Percentiles rank a stretch among this genome's conserved stretches.
These are phyloP conservation scores for Labrus mixtus DNA, from an alignment of 2,113 vertebrate species.

Conservation along the genomic window DNA sequence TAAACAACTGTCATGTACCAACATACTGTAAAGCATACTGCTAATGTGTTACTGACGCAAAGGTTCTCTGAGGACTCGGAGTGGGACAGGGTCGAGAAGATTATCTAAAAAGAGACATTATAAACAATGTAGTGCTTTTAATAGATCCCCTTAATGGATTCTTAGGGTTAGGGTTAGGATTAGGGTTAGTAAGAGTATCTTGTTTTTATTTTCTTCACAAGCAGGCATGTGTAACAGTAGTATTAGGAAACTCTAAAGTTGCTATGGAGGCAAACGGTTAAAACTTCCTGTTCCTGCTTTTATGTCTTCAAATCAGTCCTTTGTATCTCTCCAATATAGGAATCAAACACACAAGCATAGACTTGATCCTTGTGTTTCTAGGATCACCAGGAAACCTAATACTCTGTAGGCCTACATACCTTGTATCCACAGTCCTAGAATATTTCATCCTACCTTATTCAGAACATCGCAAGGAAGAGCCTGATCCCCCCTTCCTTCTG, in stretches of 20 bases:
- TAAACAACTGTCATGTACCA: neutral
- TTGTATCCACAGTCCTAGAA: neutral
- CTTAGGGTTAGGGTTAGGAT: no score
- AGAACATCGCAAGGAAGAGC: conserved; percentile 11
- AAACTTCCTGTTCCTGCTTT: conserved; percentile 18
- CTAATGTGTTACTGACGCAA: no score
- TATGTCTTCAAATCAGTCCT: neutral
- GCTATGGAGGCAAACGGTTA: neutral
- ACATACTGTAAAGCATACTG: no score
- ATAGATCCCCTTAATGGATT: no score
- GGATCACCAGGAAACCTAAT: conserved; percentile 10
- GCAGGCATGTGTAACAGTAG: neutral
- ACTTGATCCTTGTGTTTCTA: neutral
- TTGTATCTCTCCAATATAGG: neutral
- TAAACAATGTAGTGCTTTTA: neutral
- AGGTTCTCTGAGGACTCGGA: no score
- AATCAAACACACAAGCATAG: neutral
- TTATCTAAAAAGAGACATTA: neutral
- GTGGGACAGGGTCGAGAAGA: no score
- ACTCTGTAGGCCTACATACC: neutral
- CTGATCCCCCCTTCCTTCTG: neutral
- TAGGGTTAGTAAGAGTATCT: no score
- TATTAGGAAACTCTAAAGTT: neutral
- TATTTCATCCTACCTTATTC: conserved; percentile 61
- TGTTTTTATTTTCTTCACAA: neutral